These are phyloP conservation scores for Onychostruthus taczanowskii DNA, from an alignment of 2,113 vertebrate species.

Conservation along the genomic window DNA sequence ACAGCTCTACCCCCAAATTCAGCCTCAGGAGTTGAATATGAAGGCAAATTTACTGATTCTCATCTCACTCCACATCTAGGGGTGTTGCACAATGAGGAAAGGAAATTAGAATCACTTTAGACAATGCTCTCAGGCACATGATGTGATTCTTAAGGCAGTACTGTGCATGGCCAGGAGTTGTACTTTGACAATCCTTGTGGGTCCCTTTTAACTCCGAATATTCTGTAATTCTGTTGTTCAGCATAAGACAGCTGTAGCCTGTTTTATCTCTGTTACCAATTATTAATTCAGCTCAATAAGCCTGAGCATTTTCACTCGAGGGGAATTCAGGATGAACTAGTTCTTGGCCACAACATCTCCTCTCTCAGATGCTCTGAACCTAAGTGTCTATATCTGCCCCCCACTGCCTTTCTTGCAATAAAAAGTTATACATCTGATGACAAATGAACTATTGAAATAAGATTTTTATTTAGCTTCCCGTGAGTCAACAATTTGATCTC, in stretches of 20 bases:
- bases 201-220: neutral
- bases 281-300: constrained; percentile 17
- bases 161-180: neutral
- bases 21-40: neutral
- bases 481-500: neutral
- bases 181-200: neutral
- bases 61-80: neutral
- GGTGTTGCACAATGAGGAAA: neutral
- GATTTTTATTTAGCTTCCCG: constrained; percentile 16
- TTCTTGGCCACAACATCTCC: neutral
- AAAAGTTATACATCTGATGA: neutral
- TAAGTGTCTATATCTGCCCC: neutral
- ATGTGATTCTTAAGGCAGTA: neutral
- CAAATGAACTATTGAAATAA: neutral
- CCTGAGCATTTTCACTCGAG: neutral
- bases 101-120: neutral
- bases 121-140: neutral
- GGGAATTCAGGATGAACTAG: neutral
- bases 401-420: neutral
- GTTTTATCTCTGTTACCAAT: neutral
- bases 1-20: neutral
- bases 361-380: neutral
- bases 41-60: neutral
- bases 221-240: neutral
- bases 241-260: neutral